Evolutionary conservation across 1,140 invertebrate genomes (phyloP).

Genomic region (Bombus superbus): DNA sequence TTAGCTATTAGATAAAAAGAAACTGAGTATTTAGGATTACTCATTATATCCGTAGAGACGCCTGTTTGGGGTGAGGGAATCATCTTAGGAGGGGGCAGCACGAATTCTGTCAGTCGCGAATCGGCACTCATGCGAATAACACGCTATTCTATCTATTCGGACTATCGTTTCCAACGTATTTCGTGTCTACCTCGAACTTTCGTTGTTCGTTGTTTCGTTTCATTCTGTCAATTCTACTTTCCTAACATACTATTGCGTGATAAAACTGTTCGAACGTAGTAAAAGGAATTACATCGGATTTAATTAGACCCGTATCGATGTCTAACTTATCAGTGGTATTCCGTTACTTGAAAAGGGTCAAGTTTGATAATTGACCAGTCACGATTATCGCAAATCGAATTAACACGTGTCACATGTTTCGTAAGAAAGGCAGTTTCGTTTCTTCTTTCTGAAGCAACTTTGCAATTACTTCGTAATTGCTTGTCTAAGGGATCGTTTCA

Average conservation of each 20-base stretch:
- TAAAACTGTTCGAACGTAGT: not conserved
- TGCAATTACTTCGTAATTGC: no score
- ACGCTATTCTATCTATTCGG: not conserved
- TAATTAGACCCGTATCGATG: not conserved
- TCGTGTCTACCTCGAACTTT: not conserved
- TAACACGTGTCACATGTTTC: not conserved
- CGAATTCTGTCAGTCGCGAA: slow-evolving; percentile 4
- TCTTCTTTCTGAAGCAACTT: no score
- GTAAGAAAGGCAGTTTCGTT: no score
- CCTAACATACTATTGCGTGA: no score
- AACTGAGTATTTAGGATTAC: not conserved
- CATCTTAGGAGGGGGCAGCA: not conserved
- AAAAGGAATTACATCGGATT: not conserved
- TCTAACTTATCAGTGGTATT: not conserved
- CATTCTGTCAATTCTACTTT: not conserved
- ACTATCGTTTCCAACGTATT: not conserved
- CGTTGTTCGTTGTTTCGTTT: not conserved
- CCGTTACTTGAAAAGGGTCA: not conserved
- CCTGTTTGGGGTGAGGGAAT: slow-evolving; percentile 4
- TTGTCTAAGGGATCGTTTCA: no score
- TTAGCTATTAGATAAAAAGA: no score
- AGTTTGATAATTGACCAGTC: not conserved
- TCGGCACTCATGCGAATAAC: slow-evolving; percentile 7
- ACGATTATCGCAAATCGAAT: not conserved
- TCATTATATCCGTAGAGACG: not conserved